A percentile compares a stretch with the other conserved stretches of the same genome.
Evolutionary conservation across 2,797 vertebrate genomes (phyloP).

Genomic region (Trichosurus vulpecula): DNA sequence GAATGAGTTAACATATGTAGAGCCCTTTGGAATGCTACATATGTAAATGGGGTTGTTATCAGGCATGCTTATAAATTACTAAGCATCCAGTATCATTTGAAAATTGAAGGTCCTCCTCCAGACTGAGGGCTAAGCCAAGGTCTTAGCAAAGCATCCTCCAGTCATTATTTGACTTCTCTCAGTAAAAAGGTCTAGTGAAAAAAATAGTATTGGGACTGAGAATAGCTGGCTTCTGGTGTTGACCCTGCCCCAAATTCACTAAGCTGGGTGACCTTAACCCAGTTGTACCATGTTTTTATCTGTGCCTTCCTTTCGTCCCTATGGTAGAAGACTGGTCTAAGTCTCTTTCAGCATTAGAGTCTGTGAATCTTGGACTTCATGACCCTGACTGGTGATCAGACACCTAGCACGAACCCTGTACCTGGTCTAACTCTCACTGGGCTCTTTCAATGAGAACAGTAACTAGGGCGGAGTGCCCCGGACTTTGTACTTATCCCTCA

Average conservation of each 20-base stretch:
- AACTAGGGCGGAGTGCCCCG: not conserved
- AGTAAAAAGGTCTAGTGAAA: not conserved
- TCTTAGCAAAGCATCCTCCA: not conserved
- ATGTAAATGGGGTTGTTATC: not conserved
- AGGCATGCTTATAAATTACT: not conserved
- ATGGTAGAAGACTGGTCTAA: not conserved
- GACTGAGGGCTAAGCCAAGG: not conserved
- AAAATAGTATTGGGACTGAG: not conserved
- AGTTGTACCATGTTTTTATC: not conserved
- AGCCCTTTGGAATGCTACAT: not conserved
- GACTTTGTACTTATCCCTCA: not conserved
- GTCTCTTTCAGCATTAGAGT: not conserved
- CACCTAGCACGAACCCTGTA: not conserved
- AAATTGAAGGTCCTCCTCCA: not conserved
- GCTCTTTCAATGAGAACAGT: not conserved
- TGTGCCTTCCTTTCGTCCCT: not conserved
- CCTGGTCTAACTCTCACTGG: not conserved
- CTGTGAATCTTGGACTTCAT: not conserved
- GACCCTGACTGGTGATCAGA: not conserved
- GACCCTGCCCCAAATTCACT: not conserved
- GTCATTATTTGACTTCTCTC: not conserved
- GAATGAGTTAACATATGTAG: not conserved
- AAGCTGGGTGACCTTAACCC: not conserved
- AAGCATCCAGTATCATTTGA: not conserved
- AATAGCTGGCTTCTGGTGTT: not conserved